Percentiles rank a stretch among this genome's conserved stretches.
Evolutionary conservation across 2,888 invertebrate genomes (phyloP).

Genomic region (Buathra laborator): DNA sequence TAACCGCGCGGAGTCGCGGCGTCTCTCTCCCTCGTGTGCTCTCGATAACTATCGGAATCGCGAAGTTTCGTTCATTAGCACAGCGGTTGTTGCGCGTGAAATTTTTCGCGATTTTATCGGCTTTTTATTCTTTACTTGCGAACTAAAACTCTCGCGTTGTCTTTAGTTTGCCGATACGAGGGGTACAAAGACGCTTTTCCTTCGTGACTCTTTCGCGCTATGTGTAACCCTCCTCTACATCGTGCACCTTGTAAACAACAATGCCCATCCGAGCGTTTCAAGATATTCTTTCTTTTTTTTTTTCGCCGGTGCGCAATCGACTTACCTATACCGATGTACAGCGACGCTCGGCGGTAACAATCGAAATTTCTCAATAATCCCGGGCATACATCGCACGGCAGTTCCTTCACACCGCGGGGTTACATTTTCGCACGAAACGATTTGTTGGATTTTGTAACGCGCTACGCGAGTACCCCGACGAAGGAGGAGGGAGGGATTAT

Average conservation of each 20-base stretch:
- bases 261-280: constrained; percentile 61
- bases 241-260: constrained; percentile 49
- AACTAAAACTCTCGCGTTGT: background rate
- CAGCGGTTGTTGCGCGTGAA: constrained; percentile 61
- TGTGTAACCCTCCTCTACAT: background rate
- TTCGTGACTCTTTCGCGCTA: constrained; percentile 5
- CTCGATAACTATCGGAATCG: constrained; percentile 35
- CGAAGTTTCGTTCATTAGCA: constrained; percentile 80
- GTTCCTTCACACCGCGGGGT: constrained; percentile 3
- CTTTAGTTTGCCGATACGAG: background rate
- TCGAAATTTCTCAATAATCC: constrained; percentile 69
- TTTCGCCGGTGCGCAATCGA: constrained; percentile 52
- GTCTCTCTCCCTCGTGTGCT: background rate
- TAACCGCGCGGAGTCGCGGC: constrained; percentile 64
- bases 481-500: constrained; percentile 27
- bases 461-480: background rate
- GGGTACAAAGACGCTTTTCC: constrained; percentile 42
- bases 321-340: constrained; percentile 23
- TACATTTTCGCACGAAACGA: constrained; percentile 67
- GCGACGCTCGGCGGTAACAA: constrained; percentile 47
- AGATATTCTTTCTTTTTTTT: constrained; percentile 6
- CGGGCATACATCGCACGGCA: constrained; percentile 25
- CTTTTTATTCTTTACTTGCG: constrained; percentile 65
- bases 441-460: constrained; percentile 71
- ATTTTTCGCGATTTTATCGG: constrained; percentile 77